phyloP scores from a whole-genome alignment of 2,797 vertebrate species.

The Cyprinodon diabolis region DNA sequence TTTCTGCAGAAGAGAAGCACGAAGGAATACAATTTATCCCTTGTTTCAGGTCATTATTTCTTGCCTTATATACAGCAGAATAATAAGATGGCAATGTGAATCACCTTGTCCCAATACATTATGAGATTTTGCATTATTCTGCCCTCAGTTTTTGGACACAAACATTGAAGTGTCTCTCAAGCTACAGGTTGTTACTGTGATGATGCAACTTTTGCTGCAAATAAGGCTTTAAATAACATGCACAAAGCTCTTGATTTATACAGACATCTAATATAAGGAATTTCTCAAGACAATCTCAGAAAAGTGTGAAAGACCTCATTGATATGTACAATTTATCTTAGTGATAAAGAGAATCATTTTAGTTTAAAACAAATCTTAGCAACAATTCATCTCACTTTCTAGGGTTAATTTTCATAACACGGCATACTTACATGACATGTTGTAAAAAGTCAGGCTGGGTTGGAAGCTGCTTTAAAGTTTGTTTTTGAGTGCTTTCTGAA shows the following conservation, averaged over 20 bases:
- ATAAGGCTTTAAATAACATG: not conserved
- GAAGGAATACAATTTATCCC: not conserved
- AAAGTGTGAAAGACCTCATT: not conserved
- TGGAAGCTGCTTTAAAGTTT: conserved; percentile 33
- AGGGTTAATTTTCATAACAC: too few species aligned
- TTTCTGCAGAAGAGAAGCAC: conserved; percentile 54
- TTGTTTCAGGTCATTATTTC: not conserved
- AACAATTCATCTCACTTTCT: not conserved
- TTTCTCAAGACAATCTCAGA: not conserved
- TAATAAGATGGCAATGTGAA: not conserved
- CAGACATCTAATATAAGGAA: too few species aligned
- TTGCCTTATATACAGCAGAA: not conserved
- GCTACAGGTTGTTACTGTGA: not conserved
- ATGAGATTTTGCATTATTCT: not conserved
- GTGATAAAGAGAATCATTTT: too few species aligned
- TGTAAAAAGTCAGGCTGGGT: conserved; percentile 65
- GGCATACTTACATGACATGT: conserved; percentile 55
- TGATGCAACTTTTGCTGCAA: not conserved
- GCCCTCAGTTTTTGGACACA: not conserved
- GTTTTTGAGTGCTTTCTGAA: conserved; percentile 32
- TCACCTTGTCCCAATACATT: not conserved
- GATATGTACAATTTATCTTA: not conserved
- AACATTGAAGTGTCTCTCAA: not conserved
- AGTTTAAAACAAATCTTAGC: not conserved
- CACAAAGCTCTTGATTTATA: not conserved